phyloP scores from a whole-genome alignment of 2,797 vertebrate genomes.

The Hippoglossus hippoglossus region DNA sequence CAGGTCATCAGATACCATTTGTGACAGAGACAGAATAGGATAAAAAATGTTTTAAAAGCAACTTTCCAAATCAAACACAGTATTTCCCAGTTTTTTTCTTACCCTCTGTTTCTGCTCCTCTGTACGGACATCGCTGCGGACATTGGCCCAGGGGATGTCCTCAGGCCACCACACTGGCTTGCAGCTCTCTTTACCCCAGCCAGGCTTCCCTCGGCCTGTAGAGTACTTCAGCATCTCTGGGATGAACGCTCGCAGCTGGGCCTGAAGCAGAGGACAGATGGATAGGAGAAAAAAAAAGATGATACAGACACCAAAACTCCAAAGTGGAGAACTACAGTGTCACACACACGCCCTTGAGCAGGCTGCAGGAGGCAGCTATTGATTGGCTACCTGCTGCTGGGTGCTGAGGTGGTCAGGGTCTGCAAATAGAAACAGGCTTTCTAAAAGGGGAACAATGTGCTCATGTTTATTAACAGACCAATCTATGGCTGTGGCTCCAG shows the following conservation, averaged over 20 bases:
- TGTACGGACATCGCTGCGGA: conserved; percentile 96
- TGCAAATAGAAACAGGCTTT: conserved; percentile 71
- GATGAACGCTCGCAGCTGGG: conserved; percentile 98
- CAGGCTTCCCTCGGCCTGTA: conserved; percentile 96
- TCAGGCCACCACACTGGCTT: conserved; percentile 99
- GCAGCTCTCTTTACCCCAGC: conserved; percentile 99
- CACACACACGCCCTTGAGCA: conserved; percentile 63
- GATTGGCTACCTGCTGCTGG: conserved; percentile 61
- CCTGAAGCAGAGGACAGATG: conserved; percentile 78
- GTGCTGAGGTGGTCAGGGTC: conserved; percentile 58
- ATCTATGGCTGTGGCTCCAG: conserved; percentile 79
- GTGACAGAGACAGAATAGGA: too few species aligned
- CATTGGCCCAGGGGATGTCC: conserved; percentile 98
- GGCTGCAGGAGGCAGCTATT: conserved; percentile 56
- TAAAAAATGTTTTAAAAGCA: neutral
- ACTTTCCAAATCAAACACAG: too few species aligned
- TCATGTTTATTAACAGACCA: conserved; percentile 68
- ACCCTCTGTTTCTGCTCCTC: conserved; percentile 99
- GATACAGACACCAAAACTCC: conserved; percentile 21
- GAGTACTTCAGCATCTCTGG: conserved; percentile 99
- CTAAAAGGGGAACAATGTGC: conserved; percentile 63
- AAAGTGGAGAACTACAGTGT: conserved; percentile 21
- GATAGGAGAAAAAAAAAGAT: neutral
- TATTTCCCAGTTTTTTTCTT: conserved; percentile 17
- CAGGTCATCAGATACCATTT: neutral